These are phyloP conservation scores for Carcina quercana DNA, from an alignment of 2,888 invertebrate genomes.

Conservation along the genomic window DNA sequence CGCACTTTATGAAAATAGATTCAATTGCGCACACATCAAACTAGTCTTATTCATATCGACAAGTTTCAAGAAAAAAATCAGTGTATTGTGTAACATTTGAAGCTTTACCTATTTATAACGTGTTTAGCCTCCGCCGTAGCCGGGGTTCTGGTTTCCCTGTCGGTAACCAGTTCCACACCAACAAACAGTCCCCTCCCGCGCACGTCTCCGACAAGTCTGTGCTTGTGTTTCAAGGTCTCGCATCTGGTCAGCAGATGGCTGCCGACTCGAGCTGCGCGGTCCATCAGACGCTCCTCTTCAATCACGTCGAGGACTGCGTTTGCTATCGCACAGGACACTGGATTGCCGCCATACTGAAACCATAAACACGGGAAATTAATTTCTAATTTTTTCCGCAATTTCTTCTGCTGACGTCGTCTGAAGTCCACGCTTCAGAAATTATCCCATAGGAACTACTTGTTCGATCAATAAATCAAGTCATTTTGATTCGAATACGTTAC, in stretches of 20 bases:
- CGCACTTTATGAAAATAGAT: too few relatives aligned
- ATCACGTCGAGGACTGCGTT: slow-evolving; percentile 96
- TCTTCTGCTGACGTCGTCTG: too few relatives aligned
- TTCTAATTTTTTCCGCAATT: too few relatives aligned
- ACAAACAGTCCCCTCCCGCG: slow-evolving; percentile 94
- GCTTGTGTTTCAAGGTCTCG: slow-evolving; percentile 80
- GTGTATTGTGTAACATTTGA: too few relatives aligned
- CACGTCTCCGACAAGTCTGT: slow-evolving; percentile 89
- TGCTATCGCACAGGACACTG: slow-evolving; percentile 97
- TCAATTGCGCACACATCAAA: too few relatives aligned
- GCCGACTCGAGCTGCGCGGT: slow-evolving; percentile 89
- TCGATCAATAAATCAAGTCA: too few relatives aligned
- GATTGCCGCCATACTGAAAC: slow-evolving; percentile 96
- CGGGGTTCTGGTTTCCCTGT: slow-evolving; percentile 83
- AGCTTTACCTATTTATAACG: slow-evolving; percentile 79
- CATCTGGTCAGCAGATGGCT: slow-evolving; percentile 82
- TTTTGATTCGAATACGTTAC: too few relatives aligned
- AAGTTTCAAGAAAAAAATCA: too few relatives aligned
- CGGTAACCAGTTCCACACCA: slow-evolving; percentile 94
- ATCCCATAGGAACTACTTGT: too few relatives aligned
- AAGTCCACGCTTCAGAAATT: too few relatives aligned
- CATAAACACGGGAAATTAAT: slow-evolving; percentile 3
- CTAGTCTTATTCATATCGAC: too few relatives aligned
- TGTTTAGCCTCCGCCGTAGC: slow-evolving; percentile 88
- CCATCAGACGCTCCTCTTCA: slow-evolving; percentile 87